Conservation (phyloP, 2,113 vertebrate species). For the Trogon surrucura region DNA sequence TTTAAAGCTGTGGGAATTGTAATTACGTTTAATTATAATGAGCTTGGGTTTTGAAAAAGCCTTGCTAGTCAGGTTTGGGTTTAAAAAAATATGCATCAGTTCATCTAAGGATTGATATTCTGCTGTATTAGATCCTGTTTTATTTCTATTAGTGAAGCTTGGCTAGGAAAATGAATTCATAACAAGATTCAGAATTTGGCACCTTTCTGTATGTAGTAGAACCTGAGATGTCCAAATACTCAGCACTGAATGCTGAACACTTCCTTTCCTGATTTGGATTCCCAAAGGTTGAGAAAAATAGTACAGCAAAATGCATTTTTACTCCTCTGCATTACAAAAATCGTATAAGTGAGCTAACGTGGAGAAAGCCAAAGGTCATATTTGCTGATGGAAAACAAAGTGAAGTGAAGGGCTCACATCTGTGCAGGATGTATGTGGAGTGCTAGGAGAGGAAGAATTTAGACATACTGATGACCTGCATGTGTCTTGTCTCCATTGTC, state of each 20-base stretch:
- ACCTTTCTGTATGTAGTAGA: not conserved
- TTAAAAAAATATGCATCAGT: not conserved
- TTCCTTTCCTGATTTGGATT: not conserved
- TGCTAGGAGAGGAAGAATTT: not conserved
- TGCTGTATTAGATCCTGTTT: not conserved
- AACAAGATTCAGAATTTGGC: not conserved
- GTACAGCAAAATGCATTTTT: not conserved
- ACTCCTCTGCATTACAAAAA: not conserved
- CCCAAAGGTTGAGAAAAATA: not conserved
- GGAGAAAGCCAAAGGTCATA: not conserved
- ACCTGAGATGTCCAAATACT: not conserved
- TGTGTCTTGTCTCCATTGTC: not conserved
- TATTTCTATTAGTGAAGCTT: not conserved
- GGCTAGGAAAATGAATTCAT: not conserved
- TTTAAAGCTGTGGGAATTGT: not conserved
- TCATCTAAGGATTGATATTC: not conserved
- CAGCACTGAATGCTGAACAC: not conserved
- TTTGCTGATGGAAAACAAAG: not conserved
- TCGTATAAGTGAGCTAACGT: not conserved
- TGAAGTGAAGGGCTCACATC: not conserved
- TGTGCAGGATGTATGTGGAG: not conserved
- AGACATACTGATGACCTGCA: not conserved
- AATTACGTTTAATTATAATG: constrained; percentile 19
- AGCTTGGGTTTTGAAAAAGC: not conserved
- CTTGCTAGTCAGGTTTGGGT: not conserved